phyloP scores from a whole-genome alignment of 2,113 vertebrate genomes.

The Mus musculus region DNA sequence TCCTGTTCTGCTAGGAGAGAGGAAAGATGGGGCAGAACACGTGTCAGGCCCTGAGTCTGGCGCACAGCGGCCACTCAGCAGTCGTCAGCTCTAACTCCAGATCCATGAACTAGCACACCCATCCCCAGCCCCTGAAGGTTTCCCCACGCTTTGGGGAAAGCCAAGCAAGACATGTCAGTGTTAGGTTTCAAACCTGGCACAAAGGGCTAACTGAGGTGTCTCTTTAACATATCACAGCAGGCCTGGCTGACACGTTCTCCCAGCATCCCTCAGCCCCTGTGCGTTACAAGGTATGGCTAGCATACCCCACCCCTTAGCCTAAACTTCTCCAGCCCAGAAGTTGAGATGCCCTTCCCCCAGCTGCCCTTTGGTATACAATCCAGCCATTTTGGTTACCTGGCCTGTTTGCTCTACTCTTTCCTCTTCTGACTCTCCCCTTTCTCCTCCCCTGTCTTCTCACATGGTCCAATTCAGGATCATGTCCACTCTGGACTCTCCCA shows the following conservation, averaged over 20 bases:
- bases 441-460: neutral
- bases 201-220: neutral
- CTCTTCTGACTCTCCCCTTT: neutral
- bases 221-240: neutral
- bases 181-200: neutral
- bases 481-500: neutral
- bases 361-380: neutral
- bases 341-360: neutral
- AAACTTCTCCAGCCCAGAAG: neutral
- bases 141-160: accelerated
- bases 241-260: neutral
- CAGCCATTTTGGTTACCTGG: neutral
- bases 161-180: neutral
- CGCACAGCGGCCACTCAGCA: neutral
- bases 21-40: neutral
- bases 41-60: neutral
- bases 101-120: neutral
- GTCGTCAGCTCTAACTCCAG: too few species aligned
- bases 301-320: neutral
- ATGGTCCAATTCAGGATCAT: neutral
- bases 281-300: neutral
- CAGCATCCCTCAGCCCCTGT: neutral
- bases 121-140: neutral
- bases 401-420: neutral
- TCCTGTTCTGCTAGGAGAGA: neutral